phyloP scores from a whole-genome alignment of 2,113 vertebrate species.

The Indicator indicator region DNA sequence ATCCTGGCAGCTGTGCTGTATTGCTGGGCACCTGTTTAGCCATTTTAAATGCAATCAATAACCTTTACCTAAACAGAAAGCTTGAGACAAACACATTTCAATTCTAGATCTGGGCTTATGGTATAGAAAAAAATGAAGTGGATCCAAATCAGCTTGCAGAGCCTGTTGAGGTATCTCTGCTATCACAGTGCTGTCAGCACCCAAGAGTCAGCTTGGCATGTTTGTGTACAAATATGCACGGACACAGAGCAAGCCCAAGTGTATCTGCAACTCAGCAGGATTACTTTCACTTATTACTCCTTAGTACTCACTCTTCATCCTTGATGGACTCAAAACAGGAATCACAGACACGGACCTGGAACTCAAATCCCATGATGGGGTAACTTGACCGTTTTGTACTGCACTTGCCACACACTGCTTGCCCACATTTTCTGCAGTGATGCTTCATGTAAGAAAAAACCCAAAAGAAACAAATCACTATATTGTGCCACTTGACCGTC shows the following conservation, averaged over 20 bases:
- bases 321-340: conserved; percentile 92
- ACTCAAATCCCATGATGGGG: conserved; percentile 97
- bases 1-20: not conserved
- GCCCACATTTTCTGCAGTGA: conserved; percentile 96
- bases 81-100: not conserved
- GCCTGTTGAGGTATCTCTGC: not conserved
- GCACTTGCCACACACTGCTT: conserved; percentile 95
- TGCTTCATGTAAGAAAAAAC: conserved; percentile 76
- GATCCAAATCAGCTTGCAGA: not conserved
- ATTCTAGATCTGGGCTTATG: not conserved
- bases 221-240: not conserved
- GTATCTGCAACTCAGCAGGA: not conserved
- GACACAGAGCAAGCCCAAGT: not conserved
- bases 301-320: conserved; percentile 93
- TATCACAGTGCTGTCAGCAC: not conserved
- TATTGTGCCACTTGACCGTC: not conserved
- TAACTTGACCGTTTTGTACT: conserved; percentile 92
- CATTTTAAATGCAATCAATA: not conserved
- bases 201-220: not conserved
- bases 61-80: not conserved
- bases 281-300: not conserved
- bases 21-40: not conserved
- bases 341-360: conserved; percentile 95
- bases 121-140: not conserved
- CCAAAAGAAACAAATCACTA: not conserved